phyloP scores from a whole-genome alignment of 2,888 invertebrate genomes.

The Flabesymbios commensalis region DNA sequence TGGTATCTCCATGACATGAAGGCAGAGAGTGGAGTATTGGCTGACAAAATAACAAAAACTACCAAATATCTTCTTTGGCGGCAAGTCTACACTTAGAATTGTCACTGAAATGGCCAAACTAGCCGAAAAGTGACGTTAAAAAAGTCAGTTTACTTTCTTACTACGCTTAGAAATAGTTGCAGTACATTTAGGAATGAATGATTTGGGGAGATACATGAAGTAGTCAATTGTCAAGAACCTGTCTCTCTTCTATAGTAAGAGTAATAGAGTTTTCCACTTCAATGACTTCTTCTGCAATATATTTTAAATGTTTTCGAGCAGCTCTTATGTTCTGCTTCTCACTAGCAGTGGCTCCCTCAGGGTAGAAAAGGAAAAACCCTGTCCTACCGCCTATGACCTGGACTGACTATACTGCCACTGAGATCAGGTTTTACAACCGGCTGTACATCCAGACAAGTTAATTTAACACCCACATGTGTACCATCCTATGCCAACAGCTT shows the following conservation, averaged over 20 bases:
- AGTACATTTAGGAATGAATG: neutral
- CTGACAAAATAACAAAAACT: neutral
- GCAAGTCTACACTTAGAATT: no score
- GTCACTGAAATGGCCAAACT: no score
- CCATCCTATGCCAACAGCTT: conserved; percentile 2
- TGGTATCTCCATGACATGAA: neutral
- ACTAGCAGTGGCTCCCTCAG: neutral
- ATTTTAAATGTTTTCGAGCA: neutral
- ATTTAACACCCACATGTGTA: neutral
- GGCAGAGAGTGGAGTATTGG: neutral
- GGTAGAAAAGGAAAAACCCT: neutral
- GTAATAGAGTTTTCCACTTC: neutral
- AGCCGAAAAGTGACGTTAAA: no score
- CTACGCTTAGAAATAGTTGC: neutral
- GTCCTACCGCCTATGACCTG: neutral
- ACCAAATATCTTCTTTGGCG: neutral
- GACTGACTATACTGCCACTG: neutral
- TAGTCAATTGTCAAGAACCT: no score
- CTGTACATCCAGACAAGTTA: neutral
- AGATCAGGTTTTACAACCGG: neutral
- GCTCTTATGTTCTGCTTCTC: neutral
- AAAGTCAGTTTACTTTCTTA: no score
- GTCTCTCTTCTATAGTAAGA: neutral
- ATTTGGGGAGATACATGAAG: neutral
- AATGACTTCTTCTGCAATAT: neutral